These are phyloP conservation scores for Corella eumyota DNA, from an alignment of 23 tunicate species.

Conservation along the genomic window DNA sequence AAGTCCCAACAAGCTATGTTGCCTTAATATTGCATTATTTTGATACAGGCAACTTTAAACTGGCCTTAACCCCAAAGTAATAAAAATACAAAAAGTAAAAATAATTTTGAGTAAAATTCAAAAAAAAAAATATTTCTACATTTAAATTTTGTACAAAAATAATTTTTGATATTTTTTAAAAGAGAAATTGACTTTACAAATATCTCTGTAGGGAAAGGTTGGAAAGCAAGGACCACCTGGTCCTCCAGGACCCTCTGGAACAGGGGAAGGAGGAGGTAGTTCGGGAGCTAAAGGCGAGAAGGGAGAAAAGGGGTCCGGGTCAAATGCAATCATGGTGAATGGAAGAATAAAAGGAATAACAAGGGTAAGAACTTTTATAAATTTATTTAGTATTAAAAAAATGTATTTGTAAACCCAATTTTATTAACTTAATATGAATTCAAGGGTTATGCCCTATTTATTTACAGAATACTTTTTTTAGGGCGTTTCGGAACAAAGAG, in stretches of 20 bases:
- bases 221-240: conserved; percentile 41
- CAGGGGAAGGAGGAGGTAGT: conserved; percentile 1
- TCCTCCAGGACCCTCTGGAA: conserved; percentile 15
- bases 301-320: conserved; percentile 43
- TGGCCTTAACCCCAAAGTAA: too few species aligned
- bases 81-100: too few species aligned
- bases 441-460: background rate
- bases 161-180: background rate
- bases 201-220: conserved; percentile 12
- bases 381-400: background rate
- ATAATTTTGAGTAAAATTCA: too few species aligned
- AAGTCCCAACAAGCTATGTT: too few species aligned
- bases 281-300: conserved; percentile 43
- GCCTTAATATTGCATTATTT: too few species aligned
- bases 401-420: background rate
- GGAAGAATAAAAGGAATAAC: conserved; percentile 27
- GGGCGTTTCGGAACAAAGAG: conserved; percentile 40
- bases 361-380: background rate
- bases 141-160: too few species aligned
- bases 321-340: too few species aligned
- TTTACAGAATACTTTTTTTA: background rate
- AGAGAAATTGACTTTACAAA: background rate
- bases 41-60: background rate
- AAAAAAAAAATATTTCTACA: too few species aligned
- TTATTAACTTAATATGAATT: background rate